Percentiles rank a stretch among this genome's conserved stretches.
Evolutionary conservation across 2,113 vertebrate species (phyloP).

Genomic region (Saimiri boliviensis): DNA sequence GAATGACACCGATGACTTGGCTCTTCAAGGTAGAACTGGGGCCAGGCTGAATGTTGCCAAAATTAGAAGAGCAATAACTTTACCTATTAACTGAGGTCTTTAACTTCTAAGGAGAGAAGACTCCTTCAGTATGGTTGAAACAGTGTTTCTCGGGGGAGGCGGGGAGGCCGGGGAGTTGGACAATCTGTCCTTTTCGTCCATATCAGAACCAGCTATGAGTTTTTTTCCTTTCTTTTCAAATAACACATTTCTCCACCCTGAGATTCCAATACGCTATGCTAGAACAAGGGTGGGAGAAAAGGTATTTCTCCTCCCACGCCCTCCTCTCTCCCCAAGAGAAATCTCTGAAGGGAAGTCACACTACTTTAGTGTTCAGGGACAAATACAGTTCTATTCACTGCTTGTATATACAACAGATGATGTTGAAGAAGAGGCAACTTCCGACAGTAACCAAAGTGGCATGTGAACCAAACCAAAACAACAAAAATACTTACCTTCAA

Average conservation of each 20-base stretch:
- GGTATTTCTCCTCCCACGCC: neutral
- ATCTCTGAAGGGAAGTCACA: neutral
- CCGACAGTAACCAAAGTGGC: neutral
- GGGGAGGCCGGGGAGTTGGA: neutral
- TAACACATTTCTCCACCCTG: neutral
- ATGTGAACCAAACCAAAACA: conserved; percentile 26
- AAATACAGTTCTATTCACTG: neutral
- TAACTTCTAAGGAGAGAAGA: neutral
- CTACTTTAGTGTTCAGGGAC: neutral
- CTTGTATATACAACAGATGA: neutral
- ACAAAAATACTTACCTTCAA: neutral
- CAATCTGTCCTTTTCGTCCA: neutral
- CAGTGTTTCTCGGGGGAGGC: neutral
- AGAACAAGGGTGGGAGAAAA: neutral
- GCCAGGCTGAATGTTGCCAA: neutral
- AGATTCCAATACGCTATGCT: neutral
- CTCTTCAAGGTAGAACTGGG: neutral
- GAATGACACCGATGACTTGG: neutral
- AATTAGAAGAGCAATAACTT: neutral
- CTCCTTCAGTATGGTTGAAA: neutral
- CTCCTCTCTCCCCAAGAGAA: neutral
- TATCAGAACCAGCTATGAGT: neutral
- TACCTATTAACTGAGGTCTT: neutral
- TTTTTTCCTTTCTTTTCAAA: neutral
- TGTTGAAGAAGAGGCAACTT: neutral